These are phyloP conservation scores for Heliopora coerulea DNA, from an alignment of 92 coral and sea anemone species.

Conservation along the genomic window DNA sequence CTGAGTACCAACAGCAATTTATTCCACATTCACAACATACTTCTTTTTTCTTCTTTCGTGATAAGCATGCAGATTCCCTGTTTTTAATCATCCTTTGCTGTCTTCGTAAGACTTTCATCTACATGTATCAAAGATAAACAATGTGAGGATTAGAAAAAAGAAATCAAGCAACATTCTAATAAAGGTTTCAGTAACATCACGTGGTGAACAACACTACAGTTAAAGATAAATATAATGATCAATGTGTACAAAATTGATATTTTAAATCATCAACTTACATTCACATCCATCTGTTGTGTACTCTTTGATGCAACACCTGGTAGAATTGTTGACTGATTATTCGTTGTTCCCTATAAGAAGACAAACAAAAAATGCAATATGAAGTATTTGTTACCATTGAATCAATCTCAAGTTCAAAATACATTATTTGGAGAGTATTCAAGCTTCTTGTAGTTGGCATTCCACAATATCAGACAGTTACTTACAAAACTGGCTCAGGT, in stretches of 20 bases:
- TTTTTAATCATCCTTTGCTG: constrained; percentile 99
- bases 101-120: constrained; percentile 83
- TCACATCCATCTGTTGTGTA: constrained; percentile 46
- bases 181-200: no score
- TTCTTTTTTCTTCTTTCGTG: constrained; percentile 98
- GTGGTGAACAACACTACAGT: no score
- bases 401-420: no score
- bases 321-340: constrained; percentile 35
- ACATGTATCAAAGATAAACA: constrained; percentile 51
- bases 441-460: no score
- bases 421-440: no score
- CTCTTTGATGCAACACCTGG: constrained; percentile 33
- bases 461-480: no score
- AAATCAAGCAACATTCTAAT: neutral
- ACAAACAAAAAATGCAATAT: neutral
- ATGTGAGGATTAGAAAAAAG: neutral
- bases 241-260: no score
- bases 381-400: no score
- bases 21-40: no score
- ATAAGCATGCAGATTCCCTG: constrained; percentile 97
- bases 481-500: no score
- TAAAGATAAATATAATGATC: no score
- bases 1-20: no score
- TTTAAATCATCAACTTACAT: constrained; percentile 51
- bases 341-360: constrained; percentile 1